These are phyloP conservation scores for Siniperca undulata DNA, from an alignment of 2,797 vertebrate species.

Conservation along the genomic window DNA sequence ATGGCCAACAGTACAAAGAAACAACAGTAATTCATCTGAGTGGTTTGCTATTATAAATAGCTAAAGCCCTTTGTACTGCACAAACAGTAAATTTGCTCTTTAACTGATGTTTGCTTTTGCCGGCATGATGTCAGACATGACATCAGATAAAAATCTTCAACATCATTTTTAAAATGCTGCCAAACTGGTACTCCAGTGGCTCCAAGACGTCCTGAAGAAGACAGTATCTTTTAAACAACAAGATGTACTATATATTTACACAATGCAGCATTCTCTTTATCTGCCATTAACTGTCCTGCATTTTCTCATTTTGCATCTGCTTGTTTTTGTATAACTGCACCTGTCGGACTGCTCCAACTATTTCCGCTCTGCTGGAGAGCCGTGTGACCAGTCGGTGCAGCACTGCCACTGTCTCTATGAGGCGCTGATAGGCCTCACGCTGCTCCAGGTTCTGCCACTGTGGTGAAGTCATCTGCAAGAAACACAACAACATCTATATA, in stretches of 20 bases:
- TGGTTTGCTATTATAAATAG: slow-evolving; percentile 44
- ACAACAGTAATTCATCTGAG: neutral
- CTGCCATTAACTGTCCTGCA: neutral
- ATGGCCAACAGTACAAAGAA: slow-evolving; percentile 12
- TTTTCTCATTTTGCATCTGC: neutral
- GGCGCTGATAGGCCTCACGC: slow-evolving; percentile 93
- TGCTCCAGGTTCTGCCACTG: slow-evolving; percentile 95
- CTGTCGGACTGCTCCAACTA: slow-evolving; percentile 96
- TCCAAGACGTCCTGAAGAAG: slow-evolving; percentile 1
- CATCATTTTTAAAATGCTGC: slow-evolving; percentile 41
- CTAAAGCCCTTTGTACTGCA: slow-evolving; percentile 17
- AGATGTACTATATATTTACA: neutral
- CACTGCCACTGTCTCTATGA: slow-evolving; percentile 92
- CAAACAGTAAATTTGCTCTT: slow-evolving; percentile 34
- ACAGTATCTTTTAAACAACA: slow-evolving; percentile 8
- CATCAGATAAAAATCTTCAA: slow-evolving; percentile 52
- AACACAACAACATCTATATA: slow-evolving; percentile 37
- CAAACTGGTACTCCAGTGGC: slow-evolving; percentile 55
- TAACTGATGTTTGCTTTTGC: slow-evolving; percentile 63
- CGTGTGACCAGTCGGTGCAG: slow-evolving; percentile 92
- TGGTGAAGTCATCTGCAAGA: slow-evolving; percentile 88
- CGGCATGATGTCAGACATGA: slow-evolving; percentile 19
- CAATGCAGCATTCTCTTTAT: neutral
- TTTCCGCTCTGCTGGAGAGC: slow-evolving; percentile 95
- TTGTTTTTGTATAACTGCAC: slow-evolving; percentile 70